These are phyloP conservation scores for Eupithecia inturbata DNA, from an alignment of 2,888 invertebrate genomes.

Conservation along the genomic window DNA sequence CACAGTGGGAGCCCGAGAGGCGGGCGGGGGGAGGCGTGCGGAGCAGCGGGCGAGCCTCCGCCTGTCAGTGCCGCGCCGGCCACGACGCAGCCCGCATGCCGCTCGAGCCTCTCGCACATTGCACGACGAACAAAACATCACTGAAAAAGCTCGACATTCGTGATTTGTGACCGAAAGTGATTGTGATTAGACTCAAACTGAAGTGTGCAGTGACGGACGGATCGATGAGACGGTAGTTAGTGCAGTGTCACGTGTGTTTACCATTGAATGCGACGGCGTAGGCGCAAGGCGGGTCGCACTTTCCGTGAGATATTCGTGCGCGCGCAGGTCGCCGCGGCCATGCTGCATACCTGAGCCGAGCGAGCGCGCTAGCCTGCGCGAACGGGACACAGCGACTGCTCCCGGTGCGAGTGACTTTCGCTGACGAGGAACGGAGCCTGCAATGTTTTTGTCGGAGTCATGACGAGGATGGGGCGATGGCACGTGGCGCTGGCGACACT, in stretches of 20 bases:
- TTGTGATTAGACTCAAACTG: slow-evolving; percentile 41
- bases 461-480: slow-evolving; percentile 80
- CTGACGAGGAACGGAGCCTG: slow-evolving; percentile 70
- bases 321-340: slow-evolving; percentile 83
- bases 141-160: slow-evolving; percentile 63
- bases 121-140: slow-evolving; percentile 67
- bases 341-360: slow-evolving; percentile 83
- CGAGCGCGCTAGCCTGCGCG: slow-evolving; percentile 79
- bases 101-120: slow-evolving; percentile 23
- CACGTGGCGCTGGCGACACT: slow-evolving; percentile 78
- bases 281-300: slow-evolving; percentile 81
- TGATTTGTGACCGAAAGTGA: slow-evolving; percentile 49
- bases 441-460: slow-evolving; percentile 76
- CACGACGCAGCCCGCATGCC: slow-evolving; percentile 72
- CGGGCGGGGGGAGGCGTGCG: slow-evolving; percentile 70
- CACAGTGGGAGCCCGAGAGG: slow-evolving; percentile 77
- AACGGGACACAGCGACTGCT: slow-evolving; percentile 77
- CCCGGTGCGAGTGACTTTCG: slow-evolving; percentile 70
- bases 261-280: slow-evolving; percentile 81
- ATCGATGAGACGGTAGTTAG: slow-evolving; percentile 56
- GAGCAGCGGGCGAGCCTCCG: slow-evolving; percentile 74
- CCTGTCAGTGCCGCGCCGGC: slow-evolving; percentile 73
- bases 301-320: slow-evolving; percentile 82
- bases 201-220: slow-evolving; percentile 47
- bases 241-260: slow-evolving; percentile 82